Base-by-base conservation (phyloP, 1,140 invertebrate genomes). In the Rhopalosiphum maidis region DNA sequence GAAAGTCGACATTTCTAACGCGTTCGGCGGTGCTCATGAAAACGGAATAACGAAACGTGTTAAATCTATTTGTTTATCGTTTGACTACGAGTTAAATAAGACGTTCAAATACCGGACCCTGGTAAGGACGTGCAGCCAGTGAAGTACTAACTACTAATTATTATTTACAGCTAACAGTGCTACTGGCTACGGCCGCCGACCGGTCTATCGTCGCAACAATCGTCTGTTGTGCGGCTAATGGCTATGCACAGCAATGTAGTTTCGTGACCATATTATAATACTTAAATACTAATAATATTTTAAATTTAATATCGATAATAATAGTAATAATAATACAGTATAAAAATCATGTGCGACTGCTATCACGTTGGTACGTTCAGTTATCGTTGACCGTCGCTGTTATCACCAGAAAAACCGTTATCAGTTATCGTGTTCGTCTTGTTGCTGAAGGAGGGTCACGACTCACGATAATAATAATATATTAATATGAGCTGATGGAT, bases 1-100 rank as follows among this genome's bases (percentile, higher is more conserved):
- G 86, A 93, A 93, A 22, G 48, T 68, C 30, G 87, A 43, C 89
- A 90, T 90, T 37, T 35, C 37, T 37, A 41, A 25, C 37, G 83
- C 9, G 83, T 85, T 41, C 23, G 22, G 23, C 8, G 37, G 23
- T 4, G 23, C 9, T 23, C 82, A 83, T 83, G n/a, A 83, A 83
- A 85, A 85, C 35, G 9, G n/a, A 77, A 77, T 35, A 51, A 51
- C 48, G 48, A 18, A 51, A 51, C 48, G 11, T 18, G 18, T 51
- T 18, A 46, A 46, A 46, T 46, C 2, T 46, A 46, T 46, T 46
- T 46, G 0, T 46, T 46, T 8, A 46, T 46, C 43, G 43, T 46
- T 7, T 46, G 43, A 4, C 43, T 9, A 46, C 46, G 9, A 9
- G 60, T 68, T 68, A 18, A 77, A 11, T 77, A 15, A 77, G 15